phyloP scores from a whole-genome alignment of 1,140 invertebrate genomes.

The Carcinoscorpius rotundicauda region DNA sequence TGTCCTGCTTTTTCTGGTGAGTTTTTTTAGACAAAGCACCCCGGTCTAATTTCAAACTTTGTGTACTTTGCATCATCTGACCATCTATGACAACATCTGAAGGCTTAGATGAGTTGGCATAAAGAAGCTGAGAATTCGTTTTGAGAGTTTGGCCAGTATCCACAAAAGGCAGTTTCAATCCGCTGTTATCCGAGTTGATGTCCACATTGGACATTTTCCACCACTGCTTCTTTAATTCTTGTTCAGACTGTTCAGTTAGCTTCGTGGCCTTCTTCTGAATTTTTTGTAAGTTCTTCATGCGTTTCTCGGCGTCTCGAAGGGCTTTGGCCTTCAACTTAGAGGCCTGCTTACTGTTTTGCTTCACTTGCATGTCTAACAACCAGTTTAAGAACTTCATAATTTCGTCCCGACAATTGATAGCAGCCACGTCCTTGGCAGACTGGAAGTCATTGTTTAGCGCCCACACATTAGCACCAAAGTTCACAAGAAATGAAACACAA shows the following conservation, averaged over 20 bases:
- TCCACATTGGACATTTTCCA: background rate
- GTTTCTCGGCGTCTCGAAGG: constrained; percentile 70
- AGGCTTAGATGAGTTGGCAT: constrained; percentile 20
- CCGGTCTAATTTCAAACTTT: constrained; percentile 1
- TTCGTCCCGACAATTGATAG: constrained; percentile 67
- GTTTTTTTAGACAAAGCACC: background rate
- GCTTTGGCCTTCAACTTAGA: constrained; percentile 42
- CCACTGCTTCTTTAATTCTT: constrained; percentile 48
- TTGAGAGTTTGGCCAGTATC: too few species aligned
- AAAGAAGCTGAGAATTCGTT: background rate
- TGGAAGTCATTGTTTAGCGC: constrained; percentile 84
- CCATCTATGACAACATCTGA: constrained; percentile 24
- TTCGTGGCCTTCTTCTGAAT: constrained; percentile 61
- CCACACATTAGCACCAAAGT: constrained; percentile 87
- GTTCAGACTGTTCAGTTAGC: constrained; percentile 58
- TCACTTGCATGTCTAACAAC: constrained; percentile 63
- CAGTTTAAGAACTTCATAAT: constrained; percentile 56
- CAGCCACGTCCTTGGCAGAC: constrained; percentile 78
- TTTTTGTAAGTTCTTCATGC: constrained; percentile 69
- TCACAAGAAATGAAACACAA: constrained; percentile 82
- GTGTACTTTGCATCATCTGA: constrained; percentile 2
- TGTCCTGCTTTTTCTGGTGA: background rate
- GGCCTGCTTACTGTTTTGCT: constrained; percentile 51
- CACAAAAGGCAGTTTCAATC: too few species aligned
- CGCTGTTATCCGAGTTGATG: too few species aligned